These are phyloP conservation scores for Pheosia tremula DNA, from an alignment of 2,888 invertebrate species.

Conservation along the genomic window DNA sequence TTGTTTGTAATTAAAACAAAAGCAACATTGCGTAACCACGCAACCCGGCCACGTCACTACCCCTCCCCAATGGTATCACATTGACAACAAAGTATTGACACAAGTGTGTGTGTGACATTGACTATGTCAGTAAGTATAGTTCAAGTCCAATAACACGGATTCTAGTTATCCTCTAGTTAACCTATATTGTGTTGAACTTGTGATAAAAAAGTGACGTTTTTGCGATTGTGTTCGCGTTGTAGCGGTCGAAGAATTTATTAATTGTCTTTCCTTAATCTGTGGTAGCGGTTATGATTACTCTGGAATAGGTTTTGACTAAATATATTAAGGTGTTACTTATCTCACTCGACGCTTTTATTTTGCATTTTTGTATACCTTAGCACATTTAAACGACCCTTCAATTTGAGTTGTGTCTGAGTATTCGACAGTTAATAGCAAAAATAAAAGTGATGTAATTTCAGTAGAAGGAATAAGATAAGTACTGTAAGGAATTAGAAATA, in stretches of 20 bases:
- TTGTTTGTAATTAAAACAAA: slow-evolving; percentile 25
- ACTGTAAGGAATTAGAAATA: too few species aligned
- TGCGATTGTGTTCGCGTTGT: not conserved
- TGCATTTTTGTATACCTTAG: too few species aligned
- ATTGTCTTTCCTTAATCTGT: not conserved
- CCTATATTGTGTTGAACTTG: not conserved
- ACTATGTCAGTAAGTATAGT: slow-evolving; percentile 54
- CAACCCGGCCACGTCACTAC: slow-evolving; percentile 65
- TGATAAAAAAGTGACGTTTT: not conserved
- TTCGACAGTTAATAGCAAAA: too few species aligned
- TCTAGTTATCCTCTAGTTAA: slow-evolving; percentile 22
- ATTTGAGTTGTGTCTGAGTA: too few species aligned
- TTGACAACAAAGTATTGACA: slow-evolving; percentile 77
- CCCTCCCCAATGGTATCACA: slow-evolving; percentile 63
- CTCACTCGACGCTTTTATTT: too few species aligned
- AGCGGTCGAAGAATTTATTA: not conserved
- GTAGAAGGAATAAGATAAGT: too few species aligned
- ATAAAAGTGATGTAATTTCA: too few species aligned
- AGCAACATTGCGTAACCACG: slow-evolving; percentile 46
- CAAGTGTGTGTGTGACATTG: slow-evolving; percentile 69
- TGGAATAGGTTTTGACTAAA: too few species aligned
- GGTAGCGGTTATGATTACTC: too few species aligned
- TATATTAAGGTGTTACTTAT: too few species aligned
- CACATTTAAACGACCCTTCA: too few species aligned
- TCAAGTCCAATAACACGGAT: slow-evolving; percentile 42